Evolutionary conservation across 2,888 invertebrate species (phyloP).

Genomic region (Folsomia candida): DNA sequence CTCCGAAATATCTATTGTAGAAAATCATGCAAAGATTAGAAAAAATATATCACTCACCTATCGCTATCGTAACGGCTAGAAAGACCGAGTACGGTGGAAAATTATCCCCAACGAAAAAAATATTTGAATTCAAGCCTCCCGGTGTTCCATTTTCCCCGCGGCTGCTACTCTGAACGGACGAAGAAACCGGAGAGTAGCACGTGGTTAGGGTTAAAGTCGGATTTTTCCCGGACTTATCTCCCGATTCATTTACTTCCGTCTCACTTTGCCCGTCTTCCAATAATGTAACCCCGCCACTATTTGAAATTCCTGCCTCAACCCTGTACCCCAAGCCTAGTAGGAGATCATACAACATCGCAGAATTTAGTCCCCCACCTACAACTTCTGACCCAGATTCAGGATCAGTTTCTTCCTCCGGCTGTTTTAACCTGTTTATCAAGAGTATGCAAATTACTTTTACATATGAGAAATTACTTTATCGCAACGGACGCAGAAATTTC

Average conservation of each 20-base stretch:
- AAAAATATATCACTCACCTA: conserved; percentile 65
- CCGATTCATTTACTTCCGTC: not conserved
- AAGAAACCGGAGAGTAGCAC: conserved; percentile 47
- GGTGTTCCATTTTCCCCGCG: no score
- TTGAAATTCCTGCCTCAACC: not conserved
- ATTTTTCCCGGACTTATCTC: conserved; percentile 24
- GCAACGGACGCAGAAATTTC: no score
- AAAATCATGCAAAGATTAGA: no score
- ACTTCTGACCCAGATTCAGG: conserved; percentile 37
- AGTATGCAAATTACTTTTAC: no score
- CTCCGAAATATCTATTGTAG: no score
- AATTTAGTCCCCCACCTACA: conserved; percentile 27
- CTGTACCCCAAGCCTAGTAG: conserved; percentile 35
- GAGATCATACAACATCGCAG: conserved; percentile 35
- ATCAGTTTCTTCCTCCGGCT: conserved; percentile 34
- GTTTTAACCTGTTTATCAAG: conserved; percentile 41
- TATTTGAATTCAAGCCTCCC: conserved; percentile 19
- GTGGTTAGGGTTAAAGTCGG: conserved; percentile 48
- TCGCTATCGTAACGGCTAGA: conserved; percentile 87
- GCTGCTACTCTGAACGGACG: conserved; percentile 22
- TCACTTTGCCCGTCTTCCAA: no score
- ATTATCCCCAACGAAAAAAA: conserved; percentile 23
- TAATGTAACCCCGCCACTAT: no score
- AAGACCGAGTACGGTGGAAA: conserved; percentile 89
- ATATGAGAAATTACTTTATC: no score